These are phyloP conservation scores for Octopus bimaculoides DNA, from an alignment of 1,140 invertebrate genomes.

Conservation along the genomic window DNA sequence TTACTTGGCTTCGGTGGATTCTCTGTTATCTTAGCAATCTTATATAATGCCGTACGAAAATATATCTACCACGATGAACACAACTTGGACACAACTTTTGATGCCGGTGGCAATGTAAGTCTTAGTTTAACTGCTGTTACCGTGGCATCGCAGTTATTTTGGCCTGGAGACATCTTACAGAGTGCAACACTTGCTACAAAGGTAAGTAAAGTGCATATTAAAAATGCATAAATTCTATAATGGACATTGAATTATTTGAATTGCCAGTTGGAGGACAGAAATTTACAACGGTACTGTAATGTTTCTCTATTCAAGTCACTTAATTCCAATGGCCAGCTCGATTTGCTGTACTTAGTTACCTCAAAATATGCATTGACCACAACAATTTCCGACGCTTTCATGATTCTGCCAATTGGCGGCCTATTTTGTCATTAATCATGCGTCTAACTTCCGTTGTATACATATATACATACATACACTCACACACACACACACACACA, in stretches of 20 bases:
- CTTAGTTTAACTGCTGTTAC: slow-evolving; percentile 48
- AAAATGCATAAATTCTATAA: not conserved
- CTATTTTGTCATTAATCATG: not conserved
- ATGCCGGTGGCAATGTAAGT: slow-evolving; percentile 54
- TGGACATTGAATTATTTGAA: not conserved
- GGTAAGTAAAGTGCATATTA: slow-evolving; percentile 25
- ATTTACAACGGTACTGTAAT: not conserved
- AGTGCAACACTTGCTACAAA: slow-evolving; percentile 50
- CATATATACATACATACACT: not conserved
- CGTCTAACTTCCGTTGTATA: not conserved
- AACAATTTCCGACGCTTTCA: not conserved
- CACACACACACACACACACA: not conserved
- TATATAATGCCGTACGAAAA: slow-evolving; percentile 47
- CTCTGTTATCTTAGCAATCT: slow-evolving; percentile 45
- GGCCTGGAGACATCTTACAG: slow-evolving; percentile 51
- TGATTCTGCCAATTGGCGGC: slow-evolving; percentile 18
- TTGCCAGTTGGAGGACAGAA: not conserved
- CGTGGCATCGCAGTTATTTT: slow-evolving; percentile 49
- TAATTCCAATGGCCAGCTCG: not conserved
- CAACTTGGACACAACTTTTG: slow-evolving; percentile 55
- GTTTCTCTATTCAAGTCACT: not conserved
- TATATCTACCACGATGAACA: slow-evolving; percentile 51
- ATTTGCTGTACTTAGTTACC: not conserved
- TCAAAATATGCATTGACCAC: not conserved
- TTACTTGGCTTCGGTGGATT: slow-evolving; percentile 51